Evolutionary conservation across 2,797 vertebrate genomes (phyloP).

Genomic region (Rallus crepitans): DNA sequence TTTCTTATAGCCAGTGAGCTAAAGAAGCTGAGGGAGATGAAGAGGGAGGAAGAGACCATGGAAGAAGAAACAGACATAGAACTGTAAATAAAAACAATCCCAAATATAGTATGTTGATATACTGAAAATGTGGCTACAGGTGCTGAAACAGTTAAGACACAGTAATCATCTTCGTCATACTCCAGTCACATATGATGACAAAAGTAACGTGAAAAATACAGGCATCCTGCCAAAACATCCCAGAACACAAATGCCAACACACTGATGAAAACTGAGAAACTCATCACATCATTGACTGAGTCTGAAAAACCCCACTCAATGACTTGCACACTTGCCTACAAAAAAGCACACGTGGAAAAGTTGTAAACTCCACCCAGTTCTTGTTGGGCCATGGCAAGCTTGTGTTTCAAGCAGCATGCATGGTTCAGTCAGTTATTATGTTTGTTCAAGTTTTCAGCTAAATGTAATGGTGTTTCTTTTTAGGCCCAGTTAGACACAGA

Average conservation of each 20-base stretch:
- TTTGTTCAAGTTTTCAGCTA: not conserved
- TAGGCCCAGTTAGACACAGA: not conserved
- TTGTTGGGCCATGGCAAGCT: rapidly evolving
- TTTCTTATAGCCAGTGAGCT: not conserved
- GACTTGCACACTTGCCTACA: not conserved
- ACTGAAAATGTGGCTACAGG: not conserved
- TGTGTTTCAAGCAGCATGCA: not conserved
- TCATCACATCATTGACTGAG: not conserved
- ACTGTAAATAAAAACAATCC: not conserved
- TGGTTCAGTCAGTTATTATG: not conserved
- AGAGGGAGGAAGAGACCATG: not conserved
- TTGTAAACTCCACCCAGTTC: not conserved
- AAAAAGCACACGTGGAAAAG: not conserved
- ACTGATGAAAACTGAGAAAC: not conserved
- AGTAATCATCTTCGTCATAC: not conserved
- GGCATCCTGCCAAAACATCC: not conserved
- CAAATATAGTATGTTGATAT: not conserved
- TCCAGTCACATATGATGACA: not conserved
- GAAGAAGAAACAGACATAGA: not conserved
- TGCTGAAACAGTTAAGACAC: not conserved
- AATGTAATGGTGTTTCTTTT: not conserved
- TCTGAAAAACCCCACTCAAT: not conserved
- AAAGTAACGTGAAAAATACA: not conserved
- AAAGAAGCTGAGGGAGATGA: not conserved
- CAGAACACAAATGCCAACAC: not conserved